Evolutionary conservation across 2,888 invertebrate genomes (phyloP).

Genomic region (Agrotis puta): DNA sequence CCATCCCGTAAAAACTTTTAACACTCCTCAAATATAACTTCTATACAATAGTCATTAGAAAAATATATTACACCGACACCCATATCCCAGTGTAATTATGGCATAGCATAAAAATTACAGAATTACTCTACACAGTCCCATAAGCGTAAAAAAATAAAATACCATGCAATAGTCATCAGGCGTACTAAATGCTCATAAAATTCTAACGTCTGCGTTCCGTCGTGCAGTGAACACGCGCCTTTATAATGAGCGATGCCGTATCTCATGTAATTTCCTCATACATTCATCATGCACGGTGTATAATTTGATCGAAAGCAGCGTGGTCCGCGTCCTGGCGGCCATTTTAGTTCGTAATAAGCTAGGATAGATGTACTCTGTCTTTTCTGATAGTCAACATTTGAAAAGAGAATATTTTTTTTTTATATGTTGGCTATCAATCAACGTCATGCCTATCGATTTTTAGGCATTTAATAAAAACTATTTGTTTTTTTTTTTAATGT

Average conservation of each 20-base stretch:
- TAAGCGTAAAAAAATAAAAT: slow-evolving; percentile 50
- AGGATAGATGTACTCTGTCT: slow-evolving; percentile 56
- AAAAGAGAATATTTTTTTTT: neutral
- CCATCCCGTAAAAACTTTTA: slow-evolving; percentile 1
- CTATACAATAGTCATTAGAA: slow-evolving; percentile 12
- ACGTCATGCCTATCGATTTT: neutral
- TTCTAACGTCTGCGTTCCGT: slow-evolving; percentile 19
- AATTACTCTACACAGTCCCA: slow-evolving; percentile 22
- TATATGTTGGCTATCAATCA: neutral
- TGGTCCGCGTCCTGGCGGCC: slow-evolving; percentile 75
- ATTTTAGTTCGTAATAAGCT: slow-evolving; percentile 74
- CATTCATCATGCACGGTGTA: slow-evolving; percentile 79
- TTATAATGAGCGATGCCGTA: slow-evolving; percentile 52
- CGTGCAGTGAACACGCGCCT: slow-evolving; percentile 50
- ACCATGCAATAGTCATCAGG: slow-evolving; percentile 44
- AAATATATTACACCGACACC: slow-evolving; percentile 12
- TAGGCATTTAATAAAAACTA: too few relatives aligned
- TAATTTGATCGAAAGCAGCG: slow-evolving; percentile 88
- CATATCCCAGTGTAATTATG: slow-evolving; percentile 14
- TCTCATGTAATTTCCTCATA: slow-evolving; percentile 68
- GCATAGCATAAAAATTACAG: slow-evolving; percentile 45
- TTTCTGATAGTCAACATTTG: slow-evolving; percentile 59
- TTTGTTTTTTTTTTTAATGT: neutral
- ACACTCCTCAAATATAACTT: slow-evolving; percentile 12
- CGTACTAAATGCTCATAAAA: slow-evolving; percentile 52